Percentiles rank a stretch among this genome's conserved stretches.
Conservation (phyloP, 2,888 invertebrate species). For the Mycalesis mineus region DNA sequence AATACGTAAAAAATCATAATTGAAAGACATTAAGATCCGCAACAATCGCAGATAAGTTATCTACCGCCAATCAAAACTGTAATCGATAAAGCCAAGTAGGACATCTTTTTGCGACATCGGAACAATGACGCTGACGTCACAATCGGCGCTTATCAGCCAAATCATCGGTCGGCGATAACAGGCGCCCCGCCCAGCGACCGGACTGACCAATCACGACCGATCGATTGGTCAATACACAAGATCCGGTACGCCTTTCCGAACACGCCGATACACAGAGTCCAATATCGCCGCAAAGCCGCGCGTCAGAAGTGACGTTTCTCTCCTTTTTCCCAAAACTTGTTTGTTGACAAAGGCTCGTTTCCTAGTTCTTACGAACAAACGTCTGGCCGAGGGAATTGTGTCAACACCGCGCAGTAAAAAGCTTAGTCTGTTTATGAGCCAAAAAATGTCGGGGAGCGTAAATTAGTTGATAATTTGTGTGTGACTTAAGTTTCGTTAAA, state of each 20-base stretch:
- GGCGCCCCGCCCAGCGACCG: conserved; percentile 55
- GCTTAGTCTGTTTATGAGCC: conserved; percentile 56
- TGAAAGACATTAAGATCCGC: conserved; percentile 7
- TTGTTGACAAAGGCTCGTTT: conserved; percentile 40
- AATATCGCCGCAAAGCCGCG: conserved; percentile 20
- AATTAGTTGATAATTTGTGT: conserved; percentile 77
- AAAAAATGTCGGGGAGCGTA: conserved; percentile 65
- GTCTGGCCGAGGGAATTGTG: conserved; percentile 35
- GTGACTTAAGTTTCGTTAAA: conserved; percentile 75
- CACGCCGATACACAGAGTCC: conserved; percentile 30
- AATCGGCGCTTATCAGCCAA: conserved; percentile 49
- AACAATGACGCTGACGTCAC: conserved; percentile 51
- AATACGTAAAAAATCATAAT: background rate
- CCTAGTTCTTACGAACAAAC: conserved; percentile 38
- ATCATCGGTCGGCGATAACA: conserved; percentile 51
- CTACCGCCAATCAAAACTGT: conserved; percentile 18
- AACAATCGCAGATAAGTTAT: conserved; percentile 16
- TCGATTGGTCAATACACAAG: conserved; percentile 63
- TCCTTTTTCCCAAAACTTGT: conserved; percentile 31
- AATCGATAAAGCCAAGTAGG: conserved; percentile 18
- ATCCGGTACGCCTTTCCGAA: conserved; percentile 44
- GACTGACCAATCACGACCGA: conserved; percentile 66
- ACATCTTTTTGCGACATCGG: conserved; percentile 29
- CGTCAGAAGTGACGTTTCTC: conserved; percentile 29
- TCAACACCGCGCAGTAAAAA: conserved; percentile 54